Conservation (phyloP, 2,113 vertebrate species). For the Symphodus melops region DNA sequence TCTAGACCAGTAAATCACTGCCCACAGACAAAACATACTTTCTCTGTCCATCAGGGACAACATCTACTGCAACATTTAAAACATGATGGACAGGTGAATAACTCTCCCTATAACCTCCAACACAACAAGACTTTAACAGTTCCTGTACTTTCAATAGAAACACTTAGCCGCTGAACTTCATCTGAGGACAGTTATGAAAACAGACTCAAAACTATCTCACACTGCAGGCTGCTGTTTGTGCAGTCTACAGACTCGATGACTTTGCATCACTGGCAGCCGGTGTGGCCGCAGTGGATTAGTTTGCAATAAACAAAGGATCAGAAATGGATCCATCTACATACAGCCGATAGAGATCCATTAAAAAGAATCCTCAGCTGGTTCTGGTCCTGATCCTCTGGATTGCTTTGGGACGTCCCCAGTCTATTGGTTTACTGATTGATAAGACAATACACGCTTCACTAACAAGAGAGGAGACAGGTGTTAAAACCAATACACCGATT, state of each 20-base stretch:
- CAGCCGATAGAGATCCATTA: slow-evolving; percentile 25
- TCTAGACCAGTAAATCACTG: neutral
- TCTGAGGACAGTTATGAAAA: neutral
- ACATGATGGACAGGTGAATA: neutral
- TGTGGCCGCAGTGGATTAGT: slow-evolving; percentile 36
- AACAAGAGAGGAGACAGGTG: slow-evolving; percentile 6
- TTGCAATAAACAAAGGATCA: slow-evolving; percentile 52
- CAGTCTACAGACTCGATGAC: neutral
- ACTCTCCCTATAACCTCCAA: neutral
- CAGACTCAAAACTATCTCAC: neutral
- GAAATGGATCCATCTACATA: slow-evolving; percentile 35
- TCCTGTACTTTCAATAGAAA: neutral
- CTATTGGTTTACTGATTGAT: slow-evolving; percentile 16
- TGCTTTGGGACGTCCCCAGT: slow-evolving; percentile 47
- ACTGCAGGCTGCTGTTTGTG: neutral
- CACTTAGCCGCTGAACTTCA: neutral
- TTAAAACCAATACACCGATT: neutral
- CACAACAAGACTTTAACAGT: neutral
- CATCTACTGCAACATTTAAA: too few species aligned
- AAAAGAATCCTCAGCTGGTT: neutral
- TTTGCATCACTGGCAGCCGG: neutral
- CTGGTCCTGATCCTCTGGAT: slow-evolving; percentile 30
- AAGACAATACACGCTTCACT: slow-evolving; percentile 17
- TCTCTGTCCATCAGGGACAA: neutral
- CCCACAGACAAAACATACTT: neutral